Evolutionary conservation across 2,113 vertebrate species (phyloP).

Genomic region (Neogobius melanostomus): DNA sequence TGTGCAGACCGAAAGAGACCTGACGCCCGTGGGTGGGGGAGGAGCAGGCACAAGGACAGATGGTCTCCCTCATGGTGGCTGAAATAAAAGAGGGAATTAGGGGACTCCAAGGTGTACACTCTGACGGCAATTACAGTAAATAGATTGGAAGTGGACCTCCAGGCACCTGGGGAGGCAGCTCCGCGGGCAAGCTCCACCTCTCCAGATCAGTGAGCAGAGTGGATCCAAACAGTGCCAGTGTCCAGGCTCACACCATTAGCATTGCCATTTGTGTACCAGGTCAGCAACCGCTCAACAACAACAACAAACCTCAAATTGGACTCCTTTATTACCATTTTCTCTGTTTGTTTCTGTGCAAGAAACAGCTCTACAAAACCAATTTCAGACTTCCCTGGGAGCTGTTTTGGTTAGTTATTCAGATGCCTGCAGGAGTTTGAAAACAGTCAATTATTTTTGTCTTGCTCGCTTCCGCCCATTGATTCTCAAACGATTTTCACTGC

Average conservation of each 20-base stretch:
- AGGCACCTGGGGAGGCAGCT: constrained; percentile 78
- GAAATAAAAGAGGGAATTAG: constrained; percentile 98
- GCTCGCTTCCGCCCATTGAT: constrained; percentile 78
- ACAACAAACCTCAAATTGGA: constrained; percentile 58
- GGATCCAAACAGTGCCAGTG: constrained; percentile 32
- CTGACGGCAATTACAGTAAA: constrained; percentile 98
- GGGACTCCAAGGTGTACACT: constrained; percentile 94
- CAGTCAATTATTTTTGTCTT: constrained; percentile 81
- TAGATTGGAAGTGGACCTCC: constrained; percentile 94
- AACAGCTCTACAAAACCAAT: constrained; percentile 68
- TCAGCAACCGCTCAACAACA: constrained; percentile 29
- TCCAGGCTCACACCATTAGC: constrained; percentile 41
- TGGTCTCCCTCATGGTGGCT: constrained; percentile 96
- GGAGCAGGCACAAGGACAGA: constrained; percentile 85
- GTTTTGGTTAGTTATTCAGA: constrained; percentile 74
- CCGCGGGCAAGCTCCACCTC: constrained; percentile 86
- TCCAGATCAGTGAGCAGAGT: constrained; percentile 84
- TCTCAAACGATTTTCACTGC: constrained; percentile 73
- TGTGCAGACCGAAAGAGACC: constrained; percentile 60
- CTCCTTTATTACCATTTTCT: constrained; percentile 60
- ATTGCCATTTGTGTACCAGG: constrained; percentile 33
- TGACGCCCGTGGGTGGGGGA: constrained; percentile 55
- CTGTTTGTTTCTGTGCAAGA: constrained; percentile 48
- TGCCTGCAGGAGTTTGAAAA: constrained; percentile 78
- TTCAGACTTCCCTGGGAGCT: constrained; percentile 70